Base-by-base conservation (phyloP, 2,888 invertebrate genomes). In the Diadromus collaris region DNA sequence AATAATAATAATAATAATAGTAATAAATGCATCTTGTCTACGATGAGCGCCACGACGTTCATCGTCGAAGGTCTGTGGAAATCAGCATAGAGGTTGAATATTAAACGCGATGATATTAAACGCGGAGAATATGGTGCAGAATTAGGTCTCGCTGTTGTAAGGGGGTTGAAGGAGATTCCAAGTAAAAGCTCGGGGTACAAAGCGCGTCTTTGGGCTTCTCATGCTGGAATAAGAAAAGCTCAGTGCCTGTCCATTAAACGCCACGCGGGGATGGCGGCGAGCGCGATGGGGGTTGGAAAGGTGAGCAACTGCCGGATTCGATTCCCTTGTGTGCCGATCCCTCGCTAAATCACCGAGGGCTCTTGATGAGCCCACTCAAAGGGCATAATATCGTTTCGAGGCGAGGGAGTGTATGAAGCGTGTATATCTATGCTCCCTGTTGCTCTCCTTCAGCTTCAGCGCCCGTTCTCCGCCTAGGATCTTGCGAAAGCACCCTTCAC, bases 361-460 rank as follows among this genome's bases (percentile, higher is more conserved):
- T 69, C 72, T 69, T 72, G 72, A 79, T 76, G 72, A 79, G 75
- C 68, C 29, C 76, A 76, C 71, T 79, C 68, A 68, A 79, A 79
- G 71, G 71, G 73, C 65, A 70, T 73, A 79, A 79, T 77, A 74
- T 74, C 73, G 58, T 80, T 77, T 60, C 32, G 61, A 24, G 44
- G 27, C 58, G 16, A 60, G 32, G 41, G 29, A 54, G 60, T 34
- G 58, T 60, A 64, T 60, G 72, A 48, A 48, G 44, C 46, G 27
- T 41, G 56, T 41, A 38, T 27, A 56, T 6, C 9, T 32, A 7
- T 9, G 24, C 54, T 13, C 54, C 16, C 24, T 24, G n/a, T 38
- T 29, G 54, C 27, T 16, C 56, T 13, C 16, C 13, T 44, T 69
- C 44, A 27, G 29, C 13, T 44, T 69, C 44, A 27, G 29, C 32